Evolutionary conservation across 1,140 invertebrate genomes (phyloP).

Genomic region (Adoxophyes honmai): DNA sequence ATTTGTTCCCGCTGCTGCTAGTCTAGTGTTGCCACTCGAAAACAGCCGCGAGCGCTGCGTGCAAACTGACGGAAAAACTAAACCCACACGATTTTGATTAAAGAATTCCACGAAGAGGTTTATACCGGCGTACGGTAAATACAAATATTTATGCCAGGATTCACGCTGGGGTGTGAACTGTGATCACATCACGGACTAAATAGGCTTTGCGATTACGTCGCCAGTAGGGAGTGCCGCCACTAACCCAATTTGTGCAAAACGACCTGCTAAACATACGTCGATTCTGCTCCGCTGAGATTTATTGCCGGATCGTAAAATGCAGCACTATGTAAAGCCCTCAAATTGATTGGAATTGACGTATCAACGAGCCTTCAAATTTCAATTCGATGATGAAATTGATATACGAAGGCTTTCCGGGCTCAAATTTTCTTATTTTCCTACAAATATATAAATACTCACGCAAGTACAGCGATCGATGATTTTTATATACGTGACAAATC

Average conservation of each 20-base stretch:
- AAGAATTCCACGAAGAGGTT: conserved; percentile 12
- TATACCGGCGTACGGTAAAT: conserved; percentile 19
- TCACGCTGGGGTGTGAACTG: conserved; percentile 38
- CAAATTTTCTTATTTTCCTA: conserved; percentile 22
- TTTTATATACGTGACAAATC: too few relatives aligned
- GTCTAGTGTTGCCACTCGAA: neutral
- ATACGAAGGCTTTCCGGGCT: neutral
- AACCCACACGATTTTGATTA: conserved; percentile 36
- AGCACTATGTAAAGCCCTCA: conserved; percentile 39
- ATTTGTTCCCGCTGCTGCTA: neutral
- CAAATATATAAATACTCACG: too few relatives aligned
- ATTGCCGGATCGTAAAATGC: conserved; percentile 57
- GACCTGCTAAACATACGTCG: conserved; percentile 58
- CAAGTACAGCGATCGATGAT: too few relatives aligned
- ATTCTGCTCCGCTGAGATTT: conserved; percentile 50
- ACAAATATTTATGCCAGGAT: conserved; percentile 51
- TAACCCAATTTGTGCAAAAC: conserved; percentile 66
- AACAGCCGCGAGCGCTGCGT: conserved; percentile 16
- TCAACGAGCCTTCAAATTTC: conserved; percentile 10
- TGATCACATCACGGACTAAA: conserved; percentile 46
- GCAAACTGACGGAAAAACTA: conserved; percentile 20
- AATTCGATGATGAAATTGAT: neutral
- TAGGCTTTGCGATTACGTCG: conserved; percentile 49
- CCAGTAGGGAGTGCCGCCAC: conserved; percentile 43
- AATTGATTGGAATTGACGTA: conserved; percentile 44